Base-by-base conservation (phyloP, 2,888 invertebrate species). In the Clunio marinus region DNA sequence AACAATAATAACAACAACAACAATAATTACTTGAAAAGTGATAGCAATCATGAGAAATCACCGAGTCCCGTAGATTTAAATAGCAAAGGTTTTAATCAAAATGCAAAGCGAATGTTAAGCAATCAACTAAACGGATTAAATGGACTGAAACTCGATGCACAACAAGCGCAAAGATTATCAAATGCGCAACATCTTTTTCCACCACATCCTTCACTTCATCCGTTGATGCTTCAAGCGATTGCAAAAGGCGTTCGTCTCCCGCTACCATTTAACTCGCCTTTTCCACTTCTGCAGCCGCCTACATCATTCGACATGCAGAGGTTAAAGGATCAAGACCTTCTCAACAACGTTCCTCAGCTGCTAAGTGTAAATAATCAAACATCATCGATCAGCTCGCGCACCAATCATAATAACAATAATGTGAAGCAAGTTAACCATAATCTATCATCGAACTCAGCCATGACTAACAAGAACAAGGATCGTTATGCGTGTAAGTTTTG, bases 401-500 rank as follows among this genome's bases (percentile, higher is more conserved):
- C 80, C 80, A 25, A 70, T 51, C 70, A 69, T 27, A 71, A 70
- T 55, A 70, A 69, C 15, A 70, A 68, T 57, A 69, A 58, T 41
- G 41, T 35, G 55, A 66, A 66, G 41, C 66, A 66, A 71, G 72
- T 69, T 73, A 73, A 69, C 68, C 69, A 68, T 55, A 70, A 41
- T 59, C 46, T 37, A 67, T 62, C 58, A 45, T 81, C 82, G 1
- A 80, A 80, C 17, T 77, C 80, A 15, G 78, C 81, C 0, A 74
- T 79, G 24, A 78, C 80, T 13, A 72, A 73, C 70, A 85, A 88
- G 76, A 85, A 88, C 68, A 88, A 92, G 75, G 95, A 96, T 78
- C 86, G 94, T 66, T 98, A 98, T 80, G 91, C 95, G 57, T 98
- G 98, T 82, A 96, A 96, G 75, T 98, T 94, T 80, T 98, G 98